Conservation (phyloP, 2,797 vertebrate genomes). For the Streptopelia turtur region DNA sequence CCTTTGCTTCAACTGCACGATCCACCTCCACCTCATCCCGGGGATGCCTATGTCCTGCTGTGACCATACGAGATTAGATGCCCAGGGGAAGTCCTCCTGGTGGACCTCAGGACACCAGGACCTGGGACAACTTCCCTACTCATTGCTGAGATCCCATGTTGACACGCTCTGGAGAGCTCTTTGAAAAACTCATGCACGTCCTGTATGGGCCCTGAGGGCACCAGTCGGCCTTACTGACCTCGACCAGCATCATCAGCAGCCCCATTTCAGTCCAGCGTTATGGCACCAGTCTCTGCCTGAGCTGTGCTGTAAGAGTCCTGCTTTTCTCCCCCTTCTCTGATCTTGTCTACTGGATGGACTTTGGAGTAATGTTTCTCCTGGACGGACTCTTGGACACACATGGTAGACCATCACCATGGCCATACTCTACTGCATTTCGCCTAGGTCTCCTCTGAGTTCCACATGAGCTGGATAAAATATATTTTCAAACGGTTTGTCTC, state of each 20-base stretch:
- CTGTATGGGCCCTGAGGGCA: not conserved
- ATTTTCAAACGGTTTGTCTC: not conserved
- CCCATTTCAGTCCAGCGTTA: not conserved
- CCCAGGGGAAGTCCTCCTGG: not conserved
- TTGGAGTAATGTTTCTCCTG: not conserved
- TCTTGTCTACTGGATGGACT: not conserved
- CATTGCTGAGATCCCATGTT: not conserved
- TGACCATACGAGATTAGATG: rapidly evolving
- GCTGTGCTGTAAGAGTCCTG: not conserved
- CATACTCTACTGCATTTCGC: not conserved
- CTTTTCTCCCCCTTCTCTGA: not conserved
- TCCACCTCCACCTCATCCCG: rapidly evolving
- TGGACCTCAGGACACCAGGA: not conserved
- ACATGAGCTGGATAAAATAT: not conserved
- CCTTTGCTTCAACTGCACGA: not conserved
- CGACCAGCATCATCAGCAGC: not conserved
- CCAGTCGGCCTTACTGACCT: not conserved
- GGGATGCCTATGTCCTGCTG: not conserved
- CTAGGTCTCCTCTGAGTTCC: not conserved
- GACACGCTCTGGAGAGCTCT: not conserved
- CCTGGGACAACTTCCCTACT: not conserved
- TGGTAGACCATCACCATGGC: too few relatives aligned
- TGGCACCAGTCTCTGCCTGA: not conserved
- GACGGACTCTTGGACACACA: rapidly evolving
- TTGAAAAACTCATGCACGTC: rapidly evolving